These are phyloP conservation scores for Lutjanus argentimaculatus DNA, from an alignment of 2,797 vertebrate genomes.

Conservation along the genomic window DNA sequence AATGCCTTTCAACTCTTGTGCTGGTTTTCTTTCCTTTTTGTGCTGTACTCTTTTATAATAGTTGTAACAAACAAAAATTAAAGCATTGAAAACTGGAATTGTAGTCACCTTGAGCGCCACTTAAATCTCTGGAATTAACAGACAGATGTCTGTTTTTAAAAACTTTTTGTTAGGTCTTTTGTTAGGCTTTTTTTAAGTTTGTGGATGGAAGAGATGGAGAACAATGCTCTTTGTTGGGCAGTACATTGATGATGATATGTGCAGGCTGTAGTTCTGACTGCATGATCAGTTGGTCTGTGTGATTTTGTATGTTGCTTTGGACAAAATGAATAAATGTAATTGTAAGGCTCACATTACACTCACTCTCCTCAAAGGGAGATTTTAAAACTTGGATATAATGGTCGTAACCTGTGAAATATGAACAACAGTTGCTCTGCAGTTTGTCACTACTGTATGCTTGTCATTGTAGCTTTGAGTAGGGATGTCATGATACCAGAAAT, in stretches of 20 bases:
- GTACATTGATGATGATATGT: background rate
- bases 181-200: too few species aligned
- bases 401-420: background rate
- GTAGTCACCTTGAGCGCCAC: slow-evolving; percentile 5
- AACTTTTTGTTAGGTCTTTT: background rate
- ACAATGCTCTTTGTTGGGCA: background rate
- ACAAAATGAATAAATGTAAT: background rate
- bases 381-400: background rate
- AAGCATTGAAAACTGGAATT: background rate
- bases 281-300: background rate
- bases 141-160: background rate
- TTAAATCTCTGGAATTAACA: background rate
- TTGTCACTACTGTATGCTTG: background rate
- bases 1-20: background rate
- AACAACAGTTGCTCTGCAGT: background rate
- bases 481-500: too few species aligned
- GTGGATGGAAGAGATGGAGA: background rate
- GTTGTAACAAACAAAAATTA: slow-evolving; percentile 1
- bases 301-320: background rate
- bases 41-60: background rate
- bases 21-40: background rate
- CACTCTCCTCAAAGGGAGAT: background rate
- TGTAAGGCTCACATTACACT: background rate
- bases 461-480: background rate
- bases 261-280: background rate